These are phyloP conservation scores for Vesta saturnalis DNA, from an alignment of 2,888 invertebrate species.

Conservation along the genomic window DNA sequence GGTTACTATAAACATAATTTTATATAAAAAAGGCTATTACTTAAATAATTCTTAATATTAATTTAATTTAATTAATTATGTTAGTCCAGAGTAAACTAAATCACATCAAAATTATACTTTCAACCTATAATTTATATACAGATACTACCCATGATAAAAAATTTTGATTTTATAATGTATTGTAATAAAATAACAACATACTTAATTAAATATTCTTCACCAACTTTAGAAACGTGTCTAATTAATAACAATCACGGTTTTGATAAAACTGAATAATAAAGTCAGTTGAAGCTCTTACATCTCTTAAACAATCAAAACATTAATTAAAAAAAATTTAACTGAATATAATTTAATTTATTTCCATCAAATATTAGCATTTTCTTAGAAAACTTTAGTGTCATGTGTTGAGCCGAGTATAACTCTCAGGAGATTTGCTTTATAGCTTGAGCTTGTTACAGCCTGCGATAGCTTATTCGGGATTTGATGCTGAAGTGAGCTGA, in stretches of 20 bases:
- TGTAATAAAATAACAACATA: no score
- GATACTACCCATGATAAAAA: no score
- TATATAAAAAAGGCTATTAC: no score
- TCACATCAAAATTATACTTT: neutral
- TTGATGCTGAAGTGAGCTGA: conserved; percentile 42
- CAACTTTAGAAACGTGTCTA: no score
- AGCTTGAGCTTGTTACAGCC: conserved; percentile 45
- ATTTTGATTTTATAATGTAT: no score
- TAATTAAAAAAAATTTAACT: no score
- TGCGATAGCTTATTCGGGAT: conserved; percentile 48
- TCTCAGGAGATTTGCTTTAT: conserved; percentile 53
- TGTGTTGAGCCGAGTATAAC: conserved; percentile 51
- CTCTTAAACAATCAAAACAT: no score
- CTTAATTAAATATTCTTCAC: no score
- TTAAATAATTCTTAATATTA: neutral
- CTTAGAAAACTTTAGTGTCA: conserved; percentile 49
- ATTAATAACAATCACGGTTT: no score
- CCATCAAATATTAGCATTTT: conserved; percentile 48
- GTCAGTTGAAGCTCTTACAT: neutral
- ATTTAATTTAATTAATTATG: neutral
- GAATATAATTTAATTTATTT: conserved; percentile 38
- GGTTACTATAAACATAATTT: neutral
- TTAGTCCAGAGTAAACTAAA: neutral
- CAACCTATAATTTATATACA: neutral
- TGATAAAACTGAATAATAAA: neutral